Evolutionary conservation across 2,888 invertebrate species (phyloP).

Genomic region (Physocephala rufipes): DNA sequence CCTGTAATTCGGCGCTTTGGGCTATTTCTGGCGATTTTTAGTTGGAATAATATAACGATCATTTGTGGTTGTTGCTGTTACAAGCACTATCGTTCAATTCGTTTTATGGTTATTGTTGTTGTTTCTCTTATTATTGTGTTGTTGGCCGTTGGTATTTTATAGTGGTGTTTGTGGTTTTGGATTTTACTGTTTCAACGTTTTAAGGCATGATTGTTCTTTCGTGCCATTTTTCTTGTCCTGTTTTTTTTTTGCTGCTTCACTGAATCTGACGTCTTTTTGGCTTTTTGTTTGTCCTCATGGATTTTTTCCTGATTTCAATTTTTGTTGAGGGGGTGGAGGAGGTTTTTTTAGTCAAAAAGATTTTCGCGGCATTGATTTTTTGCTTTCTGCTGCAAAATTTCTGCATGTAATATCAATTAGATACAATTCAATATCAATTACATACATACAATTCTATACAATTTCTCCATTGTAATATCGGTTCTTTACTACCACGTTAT

Average conservation of each 20-base stretch:
- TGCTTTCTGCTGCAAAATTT: constrained; percentile 6
- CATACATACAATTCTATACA: too few relatives aligned
- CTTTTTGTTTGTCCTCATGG: too few relatives aligned
- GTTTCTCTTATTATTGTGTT: too few relatives aligned
- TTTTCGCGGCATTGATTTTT: too few relatives aligned
- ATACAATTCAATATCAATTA: neutral
- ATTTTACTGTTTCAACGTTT: too few relatives aligned
- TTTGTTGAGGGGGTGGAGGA: too few relatives aligned
- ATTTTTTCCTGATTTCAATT: neutral
- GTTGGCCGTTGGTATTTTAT: neutral
- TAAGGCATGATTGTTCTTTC: too few relatives aligned
- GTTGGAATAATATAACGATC: constrained; percentile 31
- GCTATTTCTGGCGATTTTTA: constrained; percentile 32
- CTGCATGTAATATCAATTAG: neutral
- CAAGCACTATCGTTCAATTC: constrained; percentile 10
- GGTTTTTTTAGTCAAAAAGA: too few relatives aligned
- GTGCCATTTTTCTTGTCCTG: neutral
- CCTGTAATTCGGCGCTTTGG: constrained; percentile 40
- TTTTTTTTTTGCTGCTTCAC: neutral
- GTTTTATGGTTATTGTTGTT: constrained; percentile 5
- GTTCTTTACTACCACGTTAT: too few relatives aligned
- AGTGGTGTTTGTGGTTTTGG: neutral
- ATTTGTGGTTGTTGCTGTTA: constrained; percentile 11
- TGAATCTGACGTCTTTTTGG: neutral
- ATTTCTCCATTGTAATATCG: too few relatives aligned